Percentiles rank a stretch among this genome's conserved stretches.
These are phyloP conservation scores for Halcyon leucocephala DNA, from an alignment of 2,797 vertebrate genomes.

Conservation along the genomic window DNA sequence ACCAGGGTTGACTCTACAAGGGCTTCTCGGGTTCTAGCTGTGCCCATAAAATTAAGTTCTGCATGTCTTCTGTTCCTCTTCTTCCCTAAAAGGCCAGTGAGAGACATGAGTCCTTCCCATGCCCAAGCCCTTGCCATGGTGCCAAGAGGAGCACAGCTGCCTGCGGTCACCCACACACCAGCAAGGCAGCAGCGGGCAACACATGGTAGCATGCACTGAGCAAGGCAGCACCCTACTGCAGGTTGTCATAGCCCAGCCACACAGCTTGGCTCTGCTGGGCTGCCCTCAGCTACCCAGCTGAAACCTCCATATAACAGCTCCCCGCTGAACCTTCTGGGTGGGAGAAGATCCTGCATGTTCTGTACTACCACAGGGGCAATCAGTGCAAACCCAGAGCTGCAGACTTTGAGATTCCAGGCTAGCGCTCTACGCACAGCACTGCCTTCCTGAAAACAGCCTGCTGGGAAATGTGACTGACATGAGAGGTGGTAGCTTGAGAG, in stretches of 20 bases:
- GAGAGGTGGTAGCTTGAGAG: background rate
- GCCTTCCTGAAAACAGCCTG: background rate
- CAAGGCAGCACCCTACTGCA: background rate
- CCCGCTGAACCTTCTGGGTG: background rate
- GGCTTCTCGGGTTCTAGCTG: fast-evolving
- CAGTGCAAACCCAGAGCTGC: background rate
- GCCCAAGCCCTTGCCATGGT: background rate
- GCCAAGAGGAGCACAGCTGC: background rate
- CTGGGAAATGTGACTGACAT: fast-evolving
- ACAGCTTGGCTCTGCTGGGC: background rate
- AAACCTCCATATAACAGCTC: background rate
- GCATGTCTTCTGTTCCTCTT: background rate
- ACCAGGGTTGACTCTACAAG: background rate
- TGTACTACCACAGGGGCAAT: background rate
- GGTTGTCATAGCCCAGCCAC: background rate
- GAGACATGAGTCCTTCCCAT: background rate
- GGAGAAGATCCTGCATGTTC: background rate
- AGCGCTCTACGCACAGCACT: background rate
- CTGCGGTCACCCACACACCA: background rate
- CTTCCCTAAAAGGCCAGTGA: background rate
- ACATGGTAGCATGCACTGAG: background rate
- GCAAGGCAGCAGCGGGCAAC: background rate
- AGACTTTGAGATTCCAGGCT: background rate
- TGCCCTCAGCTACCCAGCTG: background rate
- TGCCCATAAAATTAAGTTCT: background rate